Percentiles rank a stretch among this genome's conserved stretches.
Conservation (phyloP, 2,113 vertebrate species). For the Cyanistes caeruleus region DNA sequence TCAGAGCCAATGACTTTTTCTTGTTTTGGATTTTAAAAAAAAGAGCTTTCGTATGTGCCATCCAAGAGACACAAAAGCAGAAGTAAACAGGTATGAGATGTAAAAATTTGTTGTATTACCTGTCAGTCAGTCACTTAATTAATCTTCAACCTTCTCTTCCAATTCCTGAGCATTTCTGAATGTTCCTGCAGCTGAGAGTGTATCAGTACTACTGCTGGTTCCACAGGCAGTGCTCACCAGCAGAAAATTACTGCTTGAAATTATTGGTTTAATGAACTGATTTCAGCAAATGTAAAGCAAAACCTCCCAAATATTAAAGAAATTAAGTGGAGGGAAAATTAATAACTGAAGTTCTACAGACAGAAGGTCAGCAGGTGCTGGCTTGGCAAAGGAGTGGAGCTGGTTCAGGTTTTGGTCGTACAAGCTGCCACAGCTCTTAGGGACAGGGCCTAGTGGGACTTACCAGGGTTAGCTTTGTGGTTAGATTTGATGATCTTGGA, state of each 20-base stretch:
- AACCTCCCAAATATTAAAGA: constrained; percentile 64
- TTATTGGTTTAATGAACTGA: constrained; percentile 76
- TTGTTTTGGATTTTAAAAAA: background rate
- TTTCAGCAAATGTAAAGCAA: constrained; percentile 71
- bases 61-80: background rate
- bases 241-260: constrained; percentile 77
- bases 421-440: background rate
- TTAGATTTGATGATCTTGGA: background rate
- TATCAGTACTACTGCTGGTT: constrained; percentile 29
- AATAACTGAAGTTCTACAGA: constrained; percentile 47
- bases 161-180: constrained; percentile 53
- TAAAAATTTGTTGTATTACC: background rate
- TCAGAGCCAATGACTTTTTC: background rate
- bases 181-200: constrained; percentile 31
- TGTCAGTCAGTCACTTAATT: background rate
- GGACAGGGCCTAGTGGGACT: background rate
- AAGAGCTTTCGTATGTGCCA: background rate
- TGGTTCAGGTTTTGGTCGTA: background rate
- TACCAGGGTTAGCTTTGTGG: background rate
- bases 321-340: constrained; percentile 36
- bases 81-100: background rate
- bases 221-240: constrained; percentile 42
- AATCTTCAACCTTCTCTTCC: background rate
- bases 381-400: background rate
- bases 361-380: constrained; percentile 31